These are phyloP conservation scores for Morone saxatilis DNA, from an alignment of 2,113 vertebrate species.

Conservation along the genomic window DNA sequence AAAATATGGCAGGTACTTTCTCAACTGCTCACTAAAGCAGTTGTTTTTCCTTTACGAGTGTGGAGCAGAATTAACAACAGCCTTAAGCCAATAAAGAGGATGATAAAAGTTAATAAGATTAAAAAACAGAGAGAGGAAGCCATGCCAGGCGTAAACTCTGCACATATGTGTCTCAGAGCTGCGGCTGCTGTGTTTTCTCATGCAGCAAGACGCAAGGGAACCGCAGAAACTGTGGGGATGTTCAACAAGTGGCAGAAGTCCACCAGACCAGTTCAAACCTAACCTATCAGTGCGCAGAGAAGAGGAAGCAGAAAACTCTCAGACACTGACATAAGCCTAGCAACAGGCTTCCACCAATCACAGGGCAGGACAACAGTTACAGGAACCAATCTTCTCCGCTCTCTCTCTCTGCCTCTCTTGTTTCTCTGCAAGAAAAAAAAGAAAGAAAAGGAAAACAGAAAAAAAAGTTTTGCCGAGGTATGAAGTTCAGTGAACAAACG, in stretches of 20 bases:
- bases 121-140: conserved; percentile 55
- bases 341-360: conserved; percentile 86
- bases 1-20: conserved; percentile 37
- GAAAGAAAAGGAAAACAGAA: conserved; percentile 36
- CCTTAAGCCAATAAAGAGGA: conserved; percentile 51
- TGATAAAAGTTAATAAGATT: conserved; percentile 62
- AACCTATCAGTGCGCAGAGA: conserved; percentile 84
- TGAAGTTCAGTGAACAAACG: conserved; percentile 77
- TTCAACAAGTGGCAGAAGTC: conserved; percentile 86
- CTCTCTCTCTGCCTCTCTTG: conserved; percentile 66
- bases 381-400: conserved; percentile 82
- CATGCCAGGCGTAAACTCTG: conserved; percentile 44
- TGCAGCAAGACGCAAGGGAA: conserved; percentile 66
- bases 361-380: conserved; percentile 86
- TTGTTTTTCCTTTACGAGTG: conserved; percentile 48
- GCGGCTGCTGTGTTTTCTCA: conserved; percentile 72
- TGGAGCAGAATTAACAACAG: conserved; percentile 44
- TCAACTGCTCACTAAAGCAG: conserved; percentile 38
- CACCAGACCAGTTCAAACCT: conserved; percentile 82
- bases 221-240: conserved; percentile 78
- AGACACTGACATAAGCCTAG: conserved; percentile 87
- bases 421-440: conserved; percentile 60
- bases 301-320: conserved; percentile 80
- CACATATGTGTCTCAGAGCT: conserved; percentile 51
- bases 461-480: conserved; percentile 73